phyloP scores from a whole-genome alignment of 2,797 vertebrate species.

The Eidolon dupreanum region DNA sequence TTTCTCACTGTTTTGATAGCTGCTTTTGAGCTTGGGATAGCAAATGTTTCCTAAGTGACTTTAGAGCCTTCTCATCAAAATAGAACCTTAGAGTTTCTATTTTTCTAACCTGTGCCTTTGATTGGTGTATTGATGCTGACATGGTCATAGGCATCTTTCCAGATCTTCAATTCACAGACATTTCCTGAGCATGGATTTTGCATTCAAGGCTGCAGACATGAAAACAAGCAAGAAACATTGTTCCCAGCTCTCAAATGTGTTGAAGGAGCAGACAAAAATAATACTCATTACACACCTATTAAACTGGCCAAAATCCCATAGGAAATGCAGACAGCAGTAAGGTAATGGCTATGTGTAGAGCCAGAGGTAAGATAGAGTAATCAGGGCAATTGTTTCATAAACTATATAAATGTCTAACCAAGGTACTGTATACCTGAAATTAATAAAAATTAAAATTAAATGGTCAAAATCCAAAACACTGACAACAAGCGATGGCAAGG shows the following conservation, averaged over 20 bases:
- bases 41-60: neutral
- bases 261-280: neutral
- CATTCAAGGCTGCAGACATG: neutral
- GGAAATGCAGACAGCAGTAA: too few species aligned
- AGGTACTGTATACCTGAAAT: too few species aligned
- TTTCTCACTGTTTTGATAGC: neutral
- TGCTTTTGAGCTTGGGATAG: neutral
- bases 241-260: neutral
- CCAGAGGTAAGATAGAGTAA: too few species aligned
- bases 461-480: neutral
- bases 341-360: too few species aligned
- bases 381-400: too few species aligned
- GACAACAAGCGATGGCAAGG: neutral
- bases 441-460: too few species aligned
- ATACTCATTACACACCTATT: neutral
- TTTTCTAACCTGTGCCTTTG: neutral
- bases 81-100: neutral
- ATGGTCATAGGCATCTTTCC: neutral
- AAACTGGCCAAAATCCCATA: neutral
- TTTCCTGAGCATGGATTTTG: conserved; percentile 29
- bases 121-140: neutral
- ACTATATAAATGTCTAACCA: too few species aligned
- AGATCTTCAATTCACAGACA: conserved; percentile 47
- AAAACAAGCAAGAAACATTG: conserved; percentile 6
- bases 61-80: neutral